Evolutionary conservation across 2,113 vertebrate genomes (phyloP), one percentile per base, ranked within the genome.

Genomic region (Gobiocypris rarus): DNA sequence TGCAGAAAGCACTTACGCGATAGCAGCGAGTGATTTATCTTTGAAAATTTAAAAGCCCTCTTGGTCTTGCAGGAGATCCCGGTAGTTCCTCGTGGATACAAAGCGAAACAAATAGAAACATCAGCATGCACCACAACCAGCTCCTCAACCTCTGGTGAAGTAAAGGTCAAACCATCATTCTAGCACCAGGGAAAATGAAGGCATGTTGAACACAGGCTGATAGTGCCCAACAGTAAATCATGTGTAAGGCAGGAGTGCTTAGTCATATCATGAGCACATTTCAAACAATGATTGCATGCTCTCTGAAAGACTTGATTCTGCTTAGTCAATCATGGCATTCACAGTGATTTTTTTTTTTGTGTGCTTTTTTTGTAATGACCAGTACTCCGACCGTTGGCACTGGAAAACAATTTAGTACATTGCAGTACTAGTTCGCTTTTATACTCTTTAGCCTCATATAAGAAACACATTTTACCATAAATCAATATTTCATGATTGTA

Each of bases 61-160:
- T 83, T 86, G 59, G 41, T 70, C 61, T 76, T 38, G 48, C 19
- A 43, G 22, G 58, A 58, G 63, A 69, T 76, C 69, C 43, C 41
- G 41, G 83, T 76, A 83, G 84, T 83, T 80, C 59, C 74, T 76
- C 59, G n/a, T 63, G 58, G 85, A 82, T 70, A 83, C 15, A 81
- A 77, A 84, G 80, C 82, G 38, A 87, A 89, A 84, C 85, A 89
- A 85, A 87, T 61, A 65, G 41, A 76, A 86, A 85, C 78, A 84
- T 85, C 83, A 85, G 43, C 54, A 76, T 17, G 85, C 48, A 19
- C 24, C 22, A 31, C 80, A 85, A 69, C 77, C 76, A 85, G 28
- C 45, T 67, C 79, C 63, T 74, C 52, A 75, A 82, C 67, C 74
- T 43, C 79, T 83, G n/a, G 9, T 1, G 43, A 83, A 81, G 45